Percentiles rank a stretch among this genome's conserved stretches.
Evolutionary conservation across 2,113 vertebrate species (phyloP).

Genomic region (Sinocyclocheilus grahami): DNA sequence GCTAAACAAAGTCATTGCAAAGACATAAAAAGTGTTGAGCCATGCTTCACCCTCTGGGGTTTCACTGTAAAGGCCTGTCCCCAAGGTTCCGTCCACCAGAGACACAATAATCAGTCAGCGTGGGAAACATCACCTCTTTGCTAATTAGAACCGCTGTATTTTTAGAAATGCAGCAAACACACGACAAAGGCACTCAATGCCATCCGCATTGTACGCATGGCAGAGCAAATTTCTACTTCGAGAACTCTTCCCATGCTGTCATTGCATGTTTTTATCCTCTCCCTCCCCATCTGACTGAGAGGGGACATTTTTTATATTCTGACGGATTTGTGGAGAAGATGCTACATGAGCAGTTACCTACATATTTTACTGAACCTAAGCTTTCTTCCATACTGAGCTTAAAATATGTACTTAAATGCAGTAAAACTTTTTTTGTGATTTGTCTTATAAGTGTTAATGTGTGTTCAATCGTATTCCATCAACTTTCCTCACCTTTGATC

Average conservation of each 20-base stretch:
- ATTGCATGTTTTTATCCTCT: background rate
- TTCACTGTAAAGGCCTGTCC: slow-evolving; percentile 41
- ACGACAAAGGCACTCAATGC: slow-evolving; percentile 47
- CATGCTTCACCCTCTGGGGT: slow-evolving; percentile 7
- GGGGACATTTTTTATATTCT: background rate
- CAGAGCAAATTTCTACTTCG: background rate
- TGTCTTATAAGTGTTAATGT: background rate
- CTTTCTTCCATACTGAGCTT: background rate
- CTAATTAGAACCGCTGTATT: slow-evolving; percentile 67
- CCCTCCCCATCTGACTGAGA: background rate
- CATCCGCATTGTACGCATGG: slow-evolving; percentile 32
- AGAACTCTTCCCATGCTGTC: slow-evolving; percentile 9
- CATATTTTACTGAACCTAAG: background rate
- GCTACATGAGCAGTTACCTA: background rate
- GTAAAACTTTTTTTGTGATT: background rate
- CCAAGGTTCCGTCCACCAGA: slow-evolving; percentile 54
- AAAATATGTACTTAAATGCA: background rate
- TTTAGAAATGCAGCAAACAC: slow-evolving; percentile 43
- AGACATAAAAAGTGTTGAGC: slow-evolving; percentile 18
- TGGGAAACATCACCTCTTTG: slow-evolving; percentile 52
- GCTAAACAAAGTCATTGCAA: slow-evolving; percentile 11
- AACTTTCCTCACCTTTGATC: slow-evolving; percentile 83
- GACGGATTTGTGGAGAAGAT: background rate
- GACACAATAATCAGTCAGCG: slow-evolving; percentile 60
- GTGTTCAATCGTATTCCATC: background rate